phyloP scores from a whole-genome alignment of 2,888 invertebrate species.

The Leptogaster cylindrica region DNA sequence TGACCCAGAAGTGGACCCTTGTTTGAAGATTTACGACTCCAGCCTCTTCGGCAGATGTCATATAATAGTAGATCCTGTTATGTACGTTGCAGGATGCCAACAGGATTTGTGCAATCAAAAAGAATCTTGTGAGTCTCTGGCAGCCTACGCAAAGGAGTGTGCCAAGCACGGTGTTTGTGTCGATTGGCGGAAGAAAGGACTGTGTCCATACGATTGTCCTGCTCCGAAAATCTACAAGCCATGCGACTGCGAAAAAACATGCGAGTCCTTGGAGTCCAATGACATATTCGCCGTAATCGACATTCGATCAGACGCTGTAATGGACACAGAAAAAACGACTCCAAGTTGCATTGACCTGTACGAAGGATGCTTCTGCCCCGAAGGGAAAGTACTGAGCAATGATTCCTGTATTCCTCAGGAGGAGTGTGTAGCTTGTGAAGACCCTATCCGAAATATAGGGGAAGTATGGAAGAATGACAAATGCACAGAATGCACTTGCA shows the following conservation, averaged over 20 bases:
- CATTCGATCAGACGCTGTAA: constrained; percentile 53
- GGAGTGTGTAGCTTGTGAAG: constrained; percentile 77
- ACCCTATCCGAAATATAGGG: constrained; percentile 70
- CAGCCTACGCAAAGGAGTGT: constrained; percentile 78
- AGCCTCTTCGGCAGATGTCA: constrained; percentile 73
- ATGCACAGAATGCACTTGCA: constrained; percentile 77
- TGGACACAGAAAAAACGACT: constrained; percentile 62
- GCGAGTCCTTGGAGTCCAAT: constrained; percentile 54
- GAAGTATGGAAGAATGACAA: constrained; percentile 71
- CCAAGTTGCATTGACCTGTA: too few relatives aligned
- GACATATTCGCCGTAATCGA: constrained; percentile 56
- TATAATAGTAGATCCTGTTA: constrained; percentile 72
- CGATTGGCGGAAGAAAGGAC: constrained; percentile 69
- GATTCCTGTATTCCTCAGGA: constrained; percentile 73
- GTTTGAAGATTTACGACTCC: constrained; percentile 68
- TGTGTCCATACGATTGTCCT: constrained; percentile 71
- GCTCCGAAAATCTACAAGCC: constrained; percentile 57
- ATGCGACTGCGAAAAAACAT: constrained; percentile 60
- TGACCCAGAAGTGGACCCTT: constrained; percentile 71
- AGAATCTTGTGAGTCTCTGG: constrained; percentile 70
- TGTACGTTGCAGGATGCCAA: constrained; percentile 74
- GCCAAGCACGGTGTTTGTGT: constrained; percentile 74
- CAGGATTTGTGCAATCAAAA: constrained; percentile 70
- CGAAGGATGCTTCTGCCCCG: constrained; percentile 88
- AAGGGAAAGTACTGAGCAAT: constrained; percentile 73